Base-by-base conservation (phyloP, 2,888 invertebrate species). In the Corythucha ciliata region DNA sequence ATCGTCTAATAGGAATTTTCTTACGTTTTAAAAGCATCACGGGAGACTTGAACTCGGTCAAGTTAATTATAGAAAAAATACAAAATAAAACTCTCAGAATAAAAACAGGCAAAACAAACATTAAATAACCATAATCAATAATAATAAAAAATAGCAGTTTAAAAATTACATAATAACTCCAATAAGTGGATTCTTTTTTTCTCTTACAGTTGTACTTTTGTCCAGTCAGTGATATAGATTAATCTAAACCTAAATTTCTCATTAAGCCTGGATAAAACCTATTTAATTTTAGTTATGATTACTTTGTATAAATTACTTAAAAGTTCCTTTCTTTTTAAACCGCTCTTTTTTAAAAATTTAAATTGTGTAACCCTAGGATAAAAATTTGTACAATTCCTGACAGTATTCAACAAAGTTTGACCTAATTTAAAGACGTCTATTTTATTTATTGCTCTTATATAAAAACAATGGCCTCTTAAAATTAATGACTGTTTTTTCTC, bases 1-100 rank as follows among this genome's bases (percentile, higher is more conserved):
- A 60, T 58, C 59, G 59, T 60, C 58, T 60, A 60, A 60, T 60
- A 60, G 60, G 60, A 60, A 60, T 60, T 60, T 59, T 60, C 60
- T 60, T 60, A 60, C 53, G 56, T 58, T 60, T 58, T 57, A 58
- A 58, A 59, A 58, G 60, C 60, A 57, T 60, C 60, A 60, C 57
- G 57, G 58, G 53, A n/a, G n/a, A 33, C 57, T 58, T 57, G 55
- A 55, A 42, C 52, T 40, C 33, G 57, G 53, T 55, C 59, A 58
- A 56, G 45, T 52, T 57, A 60, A 57, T 55, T 60, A 59, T 60
- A 59, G 56, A 59, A 58, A 59, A 60, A 55, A 59, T 60, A 60
- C 58, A 60, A 60, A 60, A 60, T 60, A 60, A 57, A 60, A 60
- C 60, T 60, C 60, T 60, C 58, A 59, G 58, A 57, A 60, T 58